Base-by-base conservation (phyloP, 2,888 invertebrate genomes). In the Drosophila testacea region DNA sequence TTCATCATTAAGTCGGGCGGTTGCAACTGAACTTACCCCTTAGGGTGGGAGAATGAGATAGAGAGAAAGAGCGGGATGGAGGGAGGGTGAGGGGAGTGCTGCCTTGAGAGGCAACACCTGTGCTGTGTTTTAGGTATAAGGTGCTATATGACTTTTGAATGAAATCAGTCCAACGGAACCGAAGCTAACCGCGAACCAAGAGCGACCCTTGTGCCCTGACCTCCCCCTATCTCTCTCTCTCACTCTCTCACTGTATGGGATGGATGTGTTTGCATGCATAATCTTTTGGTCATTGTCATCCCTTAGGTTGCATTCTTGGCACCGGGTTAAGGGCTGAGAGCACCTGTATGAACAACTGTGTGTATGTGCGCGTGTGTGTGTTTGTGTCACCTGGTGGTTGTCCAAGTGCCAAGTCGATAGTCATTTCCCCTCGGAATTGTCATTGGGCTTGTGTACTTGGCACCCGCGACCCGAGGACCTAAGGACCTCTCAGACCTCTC, bases 91-190 rank as follows among this genome's bases (percentile, higher is more conserved):
- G 32, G 32, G 5, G 32, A 6, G 32, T 63, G 28, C 52, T 70
- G 68, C 77, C 90, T 86, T 87, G 81, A 79, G 86, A 88, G 86
- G 79, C 83, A 89, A 89, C 88, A 88, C 88, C 88, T 89, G 88
- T 88, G 28, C 44, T n/a, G 9, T 44, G 38, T 64, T 3, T 34
- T 27, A 7, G 36, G 57, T 55, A 44, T 57, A 83, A 90, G 89
- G 90, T 90, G 88, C 90, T 83, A 83, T 81, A 88, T 89, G 88
- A 89, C 90, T 90, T 85, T 79, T 73, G 41, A 51, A 71, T 65
- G 76, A 85, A 90, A 90, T 88, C 90, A 90, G 80, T 88, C 86
- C 85, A 74, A 85, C 64, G 90, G 88, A 88, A 90, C 88, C 79
- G 85, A 73, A 63, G 64, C 57, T 41, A 66, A 73, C 77, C 79